Conservation (phyloP, 2,888 invertebrate genomes). For the Gryllus longicercus region DNA sequence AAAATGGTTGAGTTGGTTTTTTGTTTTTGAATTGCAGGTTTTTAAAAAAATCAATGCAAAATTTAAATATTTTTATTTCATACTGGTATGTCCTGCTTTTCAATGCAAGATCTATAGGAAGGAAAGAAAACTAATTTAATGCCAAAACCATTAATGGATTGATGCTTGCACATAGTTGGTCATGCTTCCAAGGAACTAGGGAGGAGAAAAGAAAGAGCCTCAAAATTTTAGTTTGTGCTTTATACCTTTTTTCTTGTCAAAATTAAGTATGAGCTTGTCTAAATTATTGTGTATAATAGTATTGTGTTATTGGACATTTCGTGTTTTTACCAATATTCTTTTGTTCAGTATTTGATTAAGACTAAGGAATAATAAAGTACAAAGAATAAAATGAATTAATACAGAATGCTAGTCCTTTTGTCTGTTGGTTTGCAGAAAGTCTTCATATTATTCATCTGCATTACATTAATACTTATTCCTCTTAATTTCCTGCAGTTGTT, state of each 20-base stretch:
- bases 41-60: no score
- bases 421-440: not conserved
- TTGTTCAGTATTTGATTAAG: not conserved
- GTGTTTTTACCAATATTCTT: not conserved
- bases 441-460: not conserved
- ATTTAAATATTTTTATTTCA: no score
- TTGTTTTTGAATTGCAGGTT: no score
- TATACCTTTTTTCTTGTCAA: not conserved
- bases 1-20: no score
- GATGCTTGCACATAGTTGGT: not conserved
- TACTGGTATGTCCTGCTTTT: not conserved
- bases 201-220: not conserved
- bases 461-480: not conserved
- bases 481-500: not conserved
- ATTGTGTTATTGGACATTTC: not conserved
- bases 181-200: not conserved
- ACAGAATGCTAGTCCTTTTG: conserved; percentile 7
- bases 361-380: conserved; percentile 10
- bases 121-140: no score
- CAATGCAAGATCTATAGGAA: not conserved
- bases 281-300: not conserved
- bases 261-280: not conserved
- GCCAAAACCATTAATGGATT: not conserved
- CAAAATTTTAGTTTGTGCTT: no score
- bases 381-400: conserved; percentile 4